Conservation (phyloP, 2,113 vertebrate species). For the Cebidichthys violaceus region DNA sequence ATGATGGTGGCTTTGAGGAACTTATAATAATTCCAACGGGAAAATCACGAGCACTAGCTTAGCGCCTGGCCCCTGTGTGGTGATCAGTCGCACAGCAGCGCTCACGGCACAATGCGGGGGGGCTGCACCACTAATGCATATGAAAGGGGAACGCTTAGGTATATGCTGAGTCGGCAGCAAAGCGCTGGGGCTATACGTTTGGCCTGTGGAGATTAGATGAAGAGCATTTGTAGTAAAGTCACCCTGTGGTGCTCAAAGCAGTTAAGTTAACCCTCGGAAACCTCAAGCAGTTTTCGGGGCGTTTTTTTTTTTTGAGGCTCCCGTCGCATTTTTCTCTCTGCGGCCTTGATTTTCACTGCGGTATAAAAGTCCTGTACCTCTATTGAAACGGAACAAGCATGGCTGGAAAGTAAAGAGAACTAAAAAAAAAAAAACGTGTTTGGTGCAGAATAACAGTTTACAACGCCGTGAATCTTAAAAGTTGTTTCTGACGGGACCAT, state of each 20-base stretch:
- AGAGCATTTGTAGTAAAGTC: conserved; percentile 32
- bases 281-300: too few species aligned
- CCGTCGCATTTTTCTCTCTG: too few species aligned
- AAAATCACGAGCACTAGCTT: conserved; percentile 19
- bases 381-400: too few species aligned
- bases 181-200: conserved; percentile 5
- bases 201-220: conserved; percentile 21
- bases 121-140: conserved; percentile 41
- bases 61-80: conserved; percentile 14
- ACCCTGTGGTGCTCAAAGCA: neutral
- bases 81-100: neutral
- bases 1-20: neutral
- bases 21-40: conserved; percentile 35
- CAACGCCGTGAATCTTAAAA: too few species aligned
- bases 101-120: conserved; percentile 24
- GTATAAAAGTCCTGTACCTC: too few species aligned
- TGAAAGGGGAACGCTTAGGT: conserved; percentile 42
- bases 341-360: too few species aligned
- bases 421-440: too few species aligned
- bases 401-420: too few species aligned
- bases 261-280: neutral
- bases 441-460: too few species aligned
- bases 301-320: too few species aligned
- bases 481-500: too few species aligned
- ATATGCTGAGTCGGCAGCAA: conserved; percentile 31